A percentile compares a stretch with the other conserved stretches of the same genome.
phyloP scores from a whole-genome alignment of 2,888 invertebrate genomes.

The Heteropelma amictum region DNA sequence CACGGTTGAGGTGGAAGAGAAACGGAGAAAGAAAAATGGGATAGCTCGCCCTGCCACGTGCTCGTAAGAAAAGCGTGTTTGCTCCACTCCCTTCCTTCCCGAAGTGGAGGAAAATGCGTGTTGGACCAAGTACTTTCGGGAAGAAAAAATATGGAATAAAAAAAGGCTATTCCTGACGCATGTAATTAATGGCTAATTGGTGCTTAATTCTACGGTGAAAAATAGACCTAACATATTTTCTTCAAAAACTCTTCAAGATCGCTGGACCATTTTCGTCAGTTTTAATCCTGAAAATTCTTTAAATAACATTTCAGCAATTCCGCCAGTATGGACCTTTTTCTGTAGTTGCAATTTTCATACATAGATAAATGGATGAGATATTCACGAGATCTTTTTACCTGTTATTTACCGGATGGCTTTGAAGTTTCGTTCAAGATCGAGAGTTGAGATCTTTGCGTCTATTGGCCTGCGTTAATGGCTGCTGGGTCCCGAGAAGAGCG shows the following conservation, averaged over 20 bases:
- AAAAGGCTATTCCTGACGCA: not conserved
- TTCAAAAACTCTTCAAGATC: too few relatives aligned
- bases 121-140: not conserved
- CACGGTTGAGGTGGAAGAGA: slow-evolving; percentile 8
- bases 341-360: too few relatives aligned
- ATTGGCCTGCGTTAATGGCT: slow-evolving; percentile 5
- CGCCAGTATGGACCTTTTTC: too few relatives aligned
- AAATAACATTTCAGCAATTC: too few relatives aligned
- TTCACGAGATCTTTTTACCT: slow-evolving; percentile 11
- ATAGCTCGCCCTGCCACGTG: slow-evolving; percentile 67
- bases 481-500: too few relatives aligned
- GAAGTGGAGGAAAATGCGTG: slow-evolving; percentile 6
- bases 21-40: slow-evolving; percentile 21
- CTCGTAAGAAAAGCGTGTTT: slow-evolving; percentile 51
- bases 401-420: not conserved
- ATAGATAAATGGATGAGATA: not conserved
- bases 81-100: slow-evolving; percentile 18
- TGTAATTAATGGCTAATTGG: too few relatives aligned
- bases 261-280: too few relatives aligned
- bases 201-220: too few relatives aligned
- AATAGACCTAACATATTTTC: too few relatives aligned
- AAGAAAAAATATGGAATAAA: not conserved
- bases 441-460: slow-evolving; percentile 35
- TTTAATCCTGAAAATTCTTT: too few relatives aligned
- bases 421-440: slow-evolving; percentile 17